Evolutionary conservation across 37 sponge, comb jelly and placozoan species (phyloP).

Genomic region (Aplysina aerophoba): DNA sequence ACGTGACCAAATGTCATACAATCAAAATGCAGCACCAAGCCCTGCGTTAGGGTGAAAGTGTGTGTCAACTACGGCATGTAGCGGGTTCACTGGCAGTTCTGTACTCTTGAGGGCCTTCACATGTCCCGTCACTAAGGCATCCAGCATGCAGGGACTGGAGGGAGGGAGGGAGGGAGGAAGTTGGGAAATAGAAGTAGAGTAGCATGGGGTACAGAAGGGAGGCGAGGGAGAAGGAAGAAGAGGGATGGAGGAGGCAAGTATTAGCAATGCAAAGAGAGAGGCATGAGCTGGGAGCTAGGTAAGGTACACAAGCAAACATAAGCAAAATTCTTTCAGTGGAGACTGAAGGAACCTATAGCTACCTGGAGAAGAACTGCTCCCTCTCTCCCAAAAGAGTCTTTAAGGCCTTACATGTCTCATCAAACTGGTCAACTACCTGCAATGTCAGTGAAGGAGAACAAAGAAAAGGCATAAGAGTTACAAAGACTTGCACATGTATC

Average conservation of each 20-base stretch:
- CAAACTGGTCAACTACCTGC: background rate
- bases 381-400: conserved; percentile 1
- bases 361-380: background rate
- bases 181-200: background rate
- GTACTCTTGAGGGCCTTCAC: conserved; percentile 57
- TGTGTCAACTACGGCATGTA: background rate
- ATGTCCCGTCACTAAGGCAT: conserved; percentile 65
- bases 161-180: conserved; percentile 12
- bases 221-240: background rate
- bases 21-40: conserved; percentile 74
- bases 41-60: conserved; percentile 62
- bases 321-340: too few relatives aligned
- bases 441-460: background rate
- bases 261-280: background rate
- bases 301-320: background rate
- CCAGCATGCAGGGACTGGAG: background rate
- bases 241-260: background rate
- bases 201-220: background rate
- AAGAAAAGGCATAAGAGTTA: background rate
- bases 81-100: conserved; percentile 1
- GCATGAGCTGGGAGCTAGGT: background rate
- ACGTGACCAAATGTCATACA: conserved; percentile 55
- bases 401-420: background rate
- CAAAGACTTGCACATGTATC: background rate
- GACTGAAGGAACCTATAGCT: background rate